Base-by-base conservation (phyloP, 2,888 invertebrate species). In the Arctia plantaginis region DNA sequence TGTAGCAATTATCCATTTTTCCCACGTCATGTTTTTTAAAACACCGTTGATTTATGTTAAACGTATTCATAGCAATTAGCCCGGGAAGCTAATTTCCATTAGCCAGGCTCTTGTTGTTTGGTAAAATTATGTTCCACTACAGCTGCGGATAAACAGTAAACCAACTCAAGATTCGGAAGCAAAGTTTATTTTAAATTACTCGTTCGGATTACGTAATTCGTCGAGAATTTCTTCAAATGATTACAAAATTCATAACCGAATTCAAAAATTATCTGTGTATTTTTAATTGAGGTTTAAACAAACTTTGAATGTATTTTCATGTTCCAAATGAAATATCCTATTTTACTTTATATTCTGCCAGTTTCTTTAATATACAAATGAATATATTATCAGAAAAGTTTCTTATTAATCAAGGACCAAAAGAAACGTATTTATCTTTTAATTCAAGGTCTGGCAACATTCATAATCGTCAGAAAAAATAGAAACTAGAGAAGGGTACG, bases 61-160 rank as follows among this genome's bases (percentile, higher is more conserved):
- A 82, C 87, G 86, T 91, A 91, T 91, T 91, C 91, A 90, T 88
- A 85, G 89, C 89, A 91, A 91, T 91, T 91, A 91, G 88, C 82
- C 82, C 80, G 83, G 86, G 86, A 85, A 85, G 88, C 90, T 90
- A 90, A 91, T 91, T 90, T 88, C 88, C 90, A 90, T 90, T 89
- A 90, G 86, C 82, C 80, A 80, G 85, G 85, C 87, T 86, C 87
- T 88, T 88, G 89, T 85, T 85, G 86, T 86, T 88, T 74, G 74
- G 79, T 85, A 80, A 86, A 88, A 87, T 86, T 84, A 82, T 83
- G 76, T 84, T 83, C 80, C 76, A 74, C 75, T 72, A 80, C 77
- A 79, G 77, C 70, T 76, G 78, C 66, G 55, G 18, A 73, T 73
- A 71, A 78, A 75, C 84, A 84, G 85, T 77, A 75, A 59, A 30